Conservation (phyloP, 2,113 vertebrate genomes). For the Halichoeres trimaculatus region DNA sequence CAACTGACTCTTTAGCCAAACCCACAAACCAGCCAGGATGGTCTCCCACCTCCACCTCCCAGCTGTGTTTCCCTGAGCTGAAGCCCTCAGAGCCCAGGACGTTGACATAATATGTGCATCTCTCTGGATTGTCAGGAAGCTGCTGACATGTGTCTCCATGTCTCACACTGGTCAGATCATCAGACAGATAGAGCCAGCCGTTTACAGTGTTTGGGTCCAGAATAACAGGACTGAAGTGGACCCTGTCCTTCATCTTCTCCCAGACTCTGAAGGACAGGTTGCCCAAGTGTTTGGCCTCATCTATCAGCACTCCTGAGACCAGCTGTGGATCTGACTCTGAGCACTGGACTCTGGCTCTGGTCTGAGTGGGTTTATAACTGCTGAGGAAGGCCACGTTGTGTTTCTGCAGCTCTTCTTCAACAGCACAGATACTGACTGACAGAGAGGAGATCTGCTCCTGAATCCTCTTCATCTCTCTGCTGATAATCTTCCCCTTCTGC, state of each 20-base stretch:
- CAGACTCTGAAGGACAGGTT: constrained; percentile 64
- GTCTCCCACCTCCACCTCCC: constrained; percentile 68
- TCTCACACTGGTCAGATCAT: constrained; percentile 66
- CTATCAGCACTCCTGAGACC: constrained; percentile 46
- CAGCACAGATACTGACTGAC: constrained; percentile 50
- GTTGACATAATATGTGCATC: fast-evolving
- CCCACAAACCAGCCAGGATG: constrained; percentile 11
- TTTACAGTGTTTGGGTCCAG: constrained; percentile 66
- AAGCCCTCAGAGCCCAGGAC: constrained; percentile 64
- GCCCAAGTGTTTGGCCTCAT: constrained; percentile 65
- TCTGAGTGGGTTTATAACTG: constrained; percentile 49
- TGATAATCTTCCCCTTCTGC: constrained; percentile 42
- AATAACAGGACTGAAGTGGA: constrained; percentile 58
- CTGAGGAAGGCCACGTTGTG: constrained; percentile 35
- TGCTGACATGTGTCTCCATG: fast-evolving
- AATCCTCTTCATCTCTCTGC: constrained; percentile 38
- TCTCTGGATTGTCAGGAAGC: constrained; percentile 65
- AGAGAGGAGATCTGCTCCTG: constrained; percentile 54
- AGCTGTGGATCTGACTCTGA: constrained; percentile 47
- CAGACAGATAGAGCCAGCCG: constrained; percentile 29
- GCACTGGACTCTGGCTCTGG: constrained; percentile 41
- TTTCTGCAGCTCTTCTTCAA: constrained; percentile 58
- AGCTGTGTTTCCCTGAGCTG: constrained; percentile 62
- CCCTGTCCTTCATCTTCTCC: constrained; percentile 52
- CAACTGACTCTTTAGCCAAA: constrained; percentile 46